Evolutionary conservation across 2,113 vertebrate species (phyloP), one percentile per base, ranked within the genome.

Genomic region (Spea bombifrons): DNA sequence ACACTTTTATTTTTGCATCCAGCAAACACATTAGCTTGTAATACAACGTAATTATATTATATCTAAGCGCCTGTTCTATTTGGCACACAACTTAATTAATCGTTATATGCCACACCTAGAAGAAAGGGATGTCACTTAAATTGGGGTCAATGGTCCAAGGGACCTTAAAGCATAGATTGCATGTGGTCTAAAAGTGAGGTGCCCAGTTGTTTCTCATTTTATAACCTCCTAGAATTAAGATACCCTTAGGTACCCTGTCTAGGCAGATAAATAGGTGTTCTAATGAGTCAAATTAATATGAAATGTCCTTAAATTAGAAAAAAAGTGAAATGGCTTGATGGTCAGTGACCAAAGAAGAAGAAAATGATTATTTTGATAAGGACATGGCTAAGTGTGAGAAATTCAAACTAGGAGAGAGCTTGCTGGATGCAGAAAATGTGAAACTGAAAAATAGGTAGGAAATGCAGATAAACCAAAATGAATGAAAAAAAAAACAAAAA

Each of bases 361-460:
- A 92, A 90, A 91, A 89, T 78, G 79, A 86, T 82, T 87, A 82
- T 65, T 82, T 59, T 69, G 16, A 84, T 30, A 84, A 66, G 87
- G 76, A 85, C 83, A 88, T 61, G 83, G 85, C 81, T 85, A 82
- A 83, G 88, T 82, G 83, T 79, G 88, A 84, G 76, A 77, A 83
- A 68, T 78, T 86, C 44, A 92, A 89, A 90, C 81, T 73, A 77
- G 82, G 87, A 84, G 85, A 80, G 86, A 86, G 81, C 76, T 92
- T 95, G 91, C 93, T 93, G 92, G 94, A 95, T 94, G 91, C 93
- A 96, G 92, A 94, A 94, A 92, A 72, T 5, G 66, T 78, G 69
- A 66, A 52, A 89, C 82, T 88, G 88, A 88, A 88, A 80, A 82
- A 86, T 57, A 59, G 30, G 30, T 30, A 46, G 52, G 59, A 44